A percentile compares a stretch with the other conserved stretches of the same genome.
phyloP scores from a whole-genome alignment of 2,888 invertebrate species.

The Saturnia pavonia region DNA sequence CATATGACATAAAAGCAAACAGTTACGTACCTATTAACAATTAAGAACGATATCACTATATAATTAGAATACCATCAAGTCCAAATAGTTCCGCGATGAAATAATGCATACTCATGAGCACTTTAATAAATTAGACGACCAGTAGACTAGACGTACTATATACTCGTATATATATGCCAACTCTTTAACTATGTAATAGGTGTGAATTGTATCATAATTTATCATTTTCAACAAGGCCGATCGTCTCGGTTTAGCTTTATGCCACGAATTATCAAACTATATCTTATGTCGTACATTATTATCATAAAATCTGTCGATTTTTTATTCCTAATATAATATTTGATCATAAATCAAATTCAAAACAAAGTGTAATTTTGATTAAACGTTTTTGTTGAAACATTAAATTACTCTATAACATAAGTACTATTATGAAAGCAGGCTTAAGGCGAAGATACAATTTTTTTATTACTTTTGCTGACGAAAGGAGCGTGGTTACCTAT shows the following conservation, averaged over 20 bases:
- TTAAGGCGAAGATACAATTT: too few relatives aligned
- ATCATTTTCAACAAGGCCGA: slow-evolving; percentile 2
- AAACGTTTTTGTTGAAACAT: too few relatives aligned
- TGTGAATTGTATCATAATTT: slow-evolving; percentile 12
- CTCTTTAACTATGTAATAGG: slow-evolving; percentile 7
- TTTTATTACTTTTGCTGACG: too few relatives aligned
- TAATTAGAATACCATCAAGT: neutral
- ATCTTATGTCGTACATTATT: neutral
- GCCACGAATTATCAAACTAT: neutral
- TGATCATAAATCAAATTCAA: too few relatives aligned
- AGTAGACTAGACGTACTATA: neutral
- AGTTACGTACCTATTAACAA: neutral
- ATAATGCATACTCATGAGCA: neutral
- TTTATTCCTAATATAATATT: too few relatives aligned
- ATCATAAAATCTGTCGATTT: neutral
- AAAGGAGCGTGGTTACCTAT: too few relatives aligned
- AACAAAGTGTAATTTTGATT: too few relatives aligned
- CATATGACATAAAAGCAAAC: neutral
- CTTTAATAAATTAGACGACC: slow-evolving; percentile 5
- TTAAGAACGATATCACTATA: neutral
- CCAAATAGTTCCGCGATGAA: slow-evolving; percentile 1
- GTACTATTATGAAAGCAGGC: too few relatives aligned
- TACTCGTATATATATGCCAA: neutral
- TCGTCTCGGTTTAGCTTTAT: neutral
- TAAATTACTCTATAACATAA: too few relatives aligned